These are phyloP conservation scores for Campoplex nolae DNA, from an alignment of 2,888 invertebrate species.

Conservation along the genomic window DNA sequence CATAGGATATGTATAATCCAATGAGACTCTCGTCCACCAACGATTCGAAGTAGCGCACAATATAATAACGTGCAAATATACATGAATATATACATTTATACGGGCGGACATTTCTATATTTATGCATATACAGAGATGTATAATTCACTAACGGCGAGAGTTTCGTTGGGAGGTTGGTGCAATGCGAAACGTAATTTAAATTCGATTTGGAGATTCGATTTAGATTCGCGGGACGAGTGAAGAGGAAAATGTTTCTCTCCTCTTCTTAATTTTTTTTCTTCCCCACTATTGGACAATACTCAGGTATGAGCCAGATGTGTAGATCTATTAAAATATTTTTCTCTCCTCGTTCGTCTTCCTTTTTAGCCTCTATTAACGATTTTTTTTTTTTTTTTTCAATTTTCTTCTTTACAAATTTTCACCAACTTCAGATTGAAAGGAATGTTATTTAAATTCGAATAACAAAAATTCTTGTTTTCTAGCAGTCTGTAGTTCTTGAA, in stretches of 20 bases:
- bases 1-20: conserved; percentile 45
- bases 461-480: too few species aligned
- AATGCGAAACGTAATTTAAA: conserved; percentile 64
- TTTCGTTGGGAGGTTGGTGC: conserved; percentile 29
- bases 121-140: conserved; percentile 1
- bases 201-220: conserved; percentile 68
- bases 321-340: conserved; percentile 46
- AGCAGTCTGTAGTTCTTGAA: neutral
- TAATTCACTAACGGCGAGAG: conserved; percentile 28
- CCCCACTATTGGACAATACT: conserved; percentile 11
- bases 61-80: conserved; percentile 43
- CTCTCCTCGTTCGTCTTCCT: neutral
- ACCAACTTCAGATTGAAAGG: neutral
- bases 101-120: neutral
- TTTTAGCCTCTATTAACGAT: neutral
- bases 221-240: conserved; percentile 59
- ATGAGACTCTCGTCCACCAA: conserved; percentile 47
- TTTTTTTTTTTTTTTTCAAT: neutral
- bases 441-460: neutral
- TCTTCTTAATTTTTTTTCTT: conserved; percentile 24
- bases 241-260: conserved; percentile 38
- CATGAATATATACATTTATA: conserved; percentile 2
- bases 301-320: conserved; percentile 25
- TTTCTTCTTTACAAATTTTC: neutral
- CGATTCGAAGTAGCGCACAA: conserved; percentile 46